Evolutionary conservation across 2,888 invertebrate species (phyloP), one percentile per base, ranked within the genome.

Genomic region (Timandra comae): DNA sequence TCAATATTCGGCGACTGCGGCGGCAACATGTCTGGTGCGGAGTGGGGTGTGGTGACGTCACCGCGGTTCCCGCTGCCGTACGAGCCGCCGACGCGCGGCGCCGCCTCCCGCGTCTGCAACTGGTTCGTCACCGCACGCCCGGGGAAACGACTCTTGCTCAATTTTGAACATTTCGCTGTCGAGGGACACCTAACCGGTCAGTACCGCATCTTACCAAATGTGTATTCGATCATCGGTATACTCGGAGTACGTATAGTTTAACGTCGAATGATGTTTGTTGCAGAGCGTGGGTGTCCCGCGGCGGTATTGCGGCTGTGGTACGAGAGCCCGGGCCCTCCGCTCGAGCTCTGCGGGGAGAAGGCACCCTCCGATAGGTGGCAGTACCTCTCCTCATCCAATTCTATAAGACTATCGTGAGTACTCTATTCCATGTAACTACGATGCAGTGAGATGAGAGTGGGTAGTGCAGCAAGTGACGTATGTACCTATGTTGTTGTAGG

Each of bases 1-100:
- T 92, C 94, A 21, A 93, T 95, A 68, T 95, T 94, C 65, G 95
- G 95, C 66, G 97, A 96, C 80, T 98, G 98, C 76, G 97, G 97
- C 45, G 92, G 93, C 55, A 96, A 97, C 80, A 93, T 96, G 65
- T 95, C 93, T 52, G 93, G 91, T 53, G 88, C 91, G 59, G 93
- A 93, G 72, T 93, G 91, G 59, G 95, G 91, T 70, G 92, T 89
- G 64, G 93, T 97, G 57, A 91, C 92, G 43, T 96, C 97, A 49
- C 98, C 98, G 25, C 93, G 95, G 59, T 97, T 91, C 87, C 98
- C 98, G 31, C 89, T 91, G 40, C 93, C 96, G 57, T 99, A 99
- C 84, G 93, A 93, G 63, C 91, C 94, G 28, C 95, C 95, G 1
- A 86, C 90, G 26, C 90, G 91, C 49, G 93, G 92, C 33, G 87